Conservation (phyloP, 2,113 vertebrate species). For the Cyprinodon variegatus region DNA sequence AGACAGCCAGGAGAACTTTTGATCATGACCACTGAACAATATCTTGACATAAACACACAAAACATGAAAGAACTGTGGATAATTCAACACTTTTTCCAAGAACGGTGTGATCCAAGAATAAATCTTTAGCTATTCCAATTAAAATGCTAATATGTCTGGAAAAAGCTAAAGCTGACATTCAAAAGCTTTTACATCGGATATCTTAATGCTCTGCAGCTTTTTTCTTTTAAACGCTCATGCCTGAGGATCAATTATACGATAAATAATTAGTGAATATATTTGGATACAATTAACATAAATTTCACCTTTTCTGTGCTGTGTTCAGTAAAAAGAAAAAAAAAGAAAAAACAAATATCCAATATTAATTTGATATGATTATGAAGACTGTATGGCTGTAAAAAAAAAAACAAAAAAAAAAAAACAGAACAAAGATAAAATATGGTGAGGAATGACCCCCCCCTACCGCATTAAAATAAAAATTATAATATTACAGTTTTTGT, state of each 20-base stretch:
- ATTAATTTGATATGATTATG: neutral
- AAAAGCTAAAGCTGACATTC: neutral
- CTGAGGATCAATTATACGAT: neutral
- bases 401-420: neutral
- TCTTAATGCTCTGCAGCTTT: neutral
- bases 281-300: neutral
- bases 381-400: neutral
- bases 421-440: neutral
- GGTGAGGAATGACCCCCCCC: no score
- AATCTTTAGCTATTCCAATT: neutral
- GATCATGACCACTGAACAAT: neutral
- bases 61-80: neutral
- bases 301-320: neutral
- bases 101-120: neutral
- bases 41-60: neutral
- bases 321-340: neutral
- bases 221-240: neutral
- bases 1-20: neutral
- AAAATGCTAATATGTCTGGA: neutral
- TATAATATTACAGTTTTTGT: neutral
- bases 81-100: neutral
- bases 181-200: neutral
- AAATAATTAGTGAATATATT: neutral
- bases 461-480: no score
- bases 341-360: neutral